Evolutionary conservation across 2,888 invertebrate genomes (phyloP).

Genomic region (Drosophila meridionalis): DNA sequence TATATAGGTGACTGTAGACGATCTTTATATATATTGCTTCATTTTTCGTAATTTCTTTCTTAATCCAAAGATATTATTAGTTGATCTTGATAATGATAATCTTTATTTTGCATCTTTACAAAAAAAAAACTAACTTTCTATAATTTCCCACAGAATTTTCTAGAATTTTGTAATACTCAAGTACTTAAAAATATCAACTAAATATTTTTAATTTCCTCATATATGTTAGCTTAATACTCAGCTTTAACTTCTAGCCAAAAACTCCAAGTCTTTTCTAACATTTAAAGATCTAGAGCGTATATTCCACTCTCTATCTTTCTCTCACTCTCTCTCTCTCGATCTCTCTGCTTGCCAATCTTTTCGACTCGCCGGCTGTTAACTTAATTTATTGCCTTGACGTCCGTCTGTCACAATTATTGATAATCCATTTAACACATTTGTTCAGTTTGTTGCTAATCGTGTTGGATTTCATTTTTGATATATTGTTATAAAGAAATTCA

Average conservation of each 20-base stretch:
- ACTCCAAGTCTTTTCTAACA: neutral
- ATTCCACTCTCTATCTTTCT: neutral
- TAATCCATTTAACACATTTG: conserved; percentile 58
- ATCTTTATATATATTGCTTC: neutral
- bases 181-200: too few species aligned
- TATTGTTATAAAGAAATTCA: conserved; percentile 59
- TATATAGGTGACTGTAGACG: neutral
- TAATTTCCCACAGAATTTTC: too few species aligned
- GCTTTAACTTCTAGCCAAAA: too few species aligned
- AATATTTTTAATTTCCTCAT: too few species aligned
- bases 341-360: neutral
- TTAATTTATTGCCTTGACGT: conserved; percentile 45
- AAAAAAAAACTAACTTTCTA: too few species aligned
- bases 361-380: conserved; percentile 20
- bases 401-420: conserved; percentile 54
- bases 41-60: too few species aligned
- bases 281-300: neutral
- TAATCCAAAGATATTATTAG: too few species aligned
- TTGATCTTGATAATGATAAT: too few species aligned
- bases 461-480: conserved; percentile 47
- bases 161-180: too few species aligned
- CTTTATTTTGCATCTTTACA: too few species aligned
- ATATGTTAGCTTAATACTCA: too few species aligned
- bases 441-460: conserved; percentile 56
- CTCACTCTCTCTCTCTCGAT: neutral